A percentile compares a stretch with the other conserved stretches of the same genome.
Conservation (phyloP, 1,140 invertebrate species). For the Dysdera silvatica region DNA sequence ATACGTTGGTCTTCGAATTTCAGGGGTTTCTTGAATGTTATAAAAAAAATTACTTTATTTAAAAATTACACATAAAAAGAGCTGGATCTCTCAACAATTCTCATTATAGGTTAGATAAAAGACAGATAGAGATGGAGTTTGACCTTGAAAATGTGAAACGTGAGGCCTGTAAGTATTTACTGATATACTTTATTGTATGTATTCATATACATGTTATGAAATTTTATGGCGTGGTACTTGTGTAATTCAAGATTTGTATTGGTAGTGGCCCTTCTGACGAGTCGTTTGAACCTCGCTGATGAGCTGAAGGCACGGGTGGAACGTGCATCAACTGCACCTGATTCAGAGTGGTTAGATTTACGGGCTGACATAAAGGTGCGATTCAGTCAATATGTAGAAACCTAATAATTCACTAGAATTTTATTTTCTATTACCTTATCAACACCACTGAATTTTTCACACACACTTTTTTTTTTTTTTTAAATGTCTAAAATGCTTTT, state of each 20-base stretch:
- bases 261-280: conserved; percentile 16
- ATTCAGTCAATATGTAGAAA: no score
- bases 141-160: conserved; percentile 9
- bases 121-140: conserved; percentile 4
- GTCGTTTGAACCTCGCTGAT: conserved; percentile 15
- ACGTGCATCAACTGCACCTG: conserved; percentile 8
- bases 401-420: no score
- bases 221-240: neutral
- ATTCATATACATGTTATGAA: no score
- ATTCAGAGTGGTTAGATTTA: conserved; percentile 20
- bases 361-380: conserved; percentile 26
- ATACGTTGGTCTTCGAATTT: no score
- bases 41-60: no score
- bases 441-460: no score
- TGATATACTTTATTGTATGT: neutral
- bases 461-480: no score
- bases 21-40: no score
- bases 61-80: no score
- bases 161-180: conserved; percentile 16
- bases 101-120: conserved; percentile 11
- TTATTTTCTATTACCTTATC: no score
- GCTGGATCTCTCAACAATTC: no score
- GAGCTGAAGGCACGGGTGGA: conserved; percentile 18
- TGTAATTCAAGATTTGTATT: neutral
- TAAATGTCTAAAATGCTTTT: no score